Evolutionary conservation across 2,797 vertebrate species (phyloP).

Genomic region (Crenuchus spilurus): DNA sequence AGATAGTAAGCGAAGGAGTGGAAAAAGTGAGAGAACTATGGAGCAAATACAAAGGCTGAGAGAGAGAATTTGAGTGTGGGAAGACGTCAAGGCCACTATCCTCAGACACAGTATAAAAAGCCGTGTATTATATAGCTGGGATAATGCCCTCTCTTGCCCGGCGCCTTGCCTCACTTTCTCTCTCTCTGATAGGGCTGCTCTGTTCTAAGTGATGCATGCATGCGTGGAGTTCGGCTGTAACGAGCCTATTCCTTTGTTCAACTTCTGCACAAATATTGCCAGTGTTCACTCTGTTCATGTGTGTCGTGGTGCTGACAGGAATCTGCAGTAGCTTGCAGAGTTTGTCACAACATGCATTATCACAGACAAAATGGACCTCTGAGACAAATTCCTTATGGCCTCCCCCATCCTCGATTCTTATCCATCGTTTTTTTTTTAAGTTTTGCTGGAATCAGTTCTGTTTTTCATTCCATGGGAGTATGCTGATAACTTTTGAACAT

Average conservation of each 20-base stretch:
- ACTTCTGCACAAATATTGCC: conserved; percentile 3
- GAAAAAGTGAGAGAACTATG: conserved; percentile 21
- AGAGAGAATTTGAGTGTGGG: conserved; percentile 35
- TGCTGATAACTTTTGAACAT: no score
- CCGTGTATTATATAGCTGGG: conserved; percentile 24
- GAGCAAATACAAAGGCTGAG: conserved; percentile 16
- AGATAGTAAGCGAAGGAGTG: not conserved
- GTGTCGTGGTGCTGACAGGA: conserved; percentile 32
- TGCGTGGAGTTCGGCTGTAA: conserved; percentile 4
- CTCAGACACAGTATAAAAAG: conserved; percentile 43
- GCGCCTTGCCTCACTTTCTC: conserved; percentile 25
- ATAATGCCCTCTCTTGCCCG: conserved; percentile 19
- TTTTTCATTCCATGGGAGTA: not conserved
- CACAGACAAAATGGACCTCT: conserved; percentile 22
- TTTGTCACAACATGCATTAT: conserved; percentile 27
- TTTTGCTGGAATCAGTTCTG: not conserved
- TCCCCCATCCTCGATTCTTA: not conserved
- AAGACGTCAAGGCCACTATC: conserved; percentile 39
- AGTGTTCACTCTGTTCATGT: conserved; percentile 19
- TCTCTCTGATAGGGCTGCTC: conserved; percentile 2
- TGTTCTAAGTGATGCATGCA: conserved; percentile 66
- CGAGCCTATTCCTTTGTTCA: not conserved
- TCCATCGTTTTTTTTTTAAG: not conserved
- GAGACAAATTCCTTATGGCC: not conserved
- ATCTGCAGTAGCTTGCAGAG: conserved; percentile 27